Evolutionary conservation across 1,140 invertebrate species (phyloP).

Genomic region (Drosophila sp.): DNA sequence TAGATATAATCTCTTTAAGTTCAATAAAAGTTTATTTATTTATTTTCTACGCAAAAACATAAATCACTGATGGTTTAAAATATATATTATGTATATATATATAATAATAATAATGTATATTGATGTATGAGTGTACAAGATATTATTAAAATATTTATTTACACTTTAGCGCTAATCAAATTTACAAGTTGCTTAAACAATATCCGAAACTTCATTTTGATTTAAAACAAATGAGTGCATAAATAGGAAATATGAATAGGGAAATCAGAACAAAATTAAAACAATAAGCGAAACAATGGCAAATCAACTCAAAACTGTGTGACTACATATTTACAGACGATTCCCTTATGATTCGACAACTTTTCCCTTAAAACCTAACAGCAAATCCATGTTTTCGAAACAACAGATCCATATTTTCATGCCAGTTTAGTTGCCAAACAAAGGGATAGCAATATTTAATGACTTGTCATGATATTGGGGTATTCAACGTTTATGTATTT

Average conservation of each 20-base stretch:
- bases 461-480: constrained; percentile 64
- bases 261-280: constrained; percentile 51
- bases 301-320: constrained; percentile 76
- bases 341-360: constrained; percentile 62
- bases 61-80: constrained; percentile 76
- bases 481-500: constrained; percentile 59
- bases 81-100: constrained; percentile 78
- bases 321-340: constrained; percentile 82
- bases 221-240: constrained; percentile 69
- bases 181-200: constrained; percentile 77
- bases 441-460: constrained; percentile 58
- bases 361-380: constrained; percentile 68
- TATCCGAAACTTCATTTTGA: constrained; percentile 68
- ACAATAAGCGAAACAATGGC: constrained; percentile 75
- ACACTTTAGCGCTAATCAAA: constrained; percentile 78
- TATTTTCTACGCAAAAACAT: constrained; percentile 78
- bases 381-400: constrained; percentile 46
- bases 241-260: constrained; percentile 41
- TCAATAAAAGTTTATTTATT: constrained; percentile 82
- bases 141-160: constrained; percentile 82
- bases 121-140: constrained; percentile 68
- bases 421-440: constrained; percentile 65
- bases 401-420: constrained; percentile 47
- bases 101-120: constrained; percentile 52
- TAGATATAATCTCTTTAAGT: constrained; percentile 29